Base-by-base conservation (phyloP, 2,797 vertebrate species). In the Sebastes vulpes region DNA sequence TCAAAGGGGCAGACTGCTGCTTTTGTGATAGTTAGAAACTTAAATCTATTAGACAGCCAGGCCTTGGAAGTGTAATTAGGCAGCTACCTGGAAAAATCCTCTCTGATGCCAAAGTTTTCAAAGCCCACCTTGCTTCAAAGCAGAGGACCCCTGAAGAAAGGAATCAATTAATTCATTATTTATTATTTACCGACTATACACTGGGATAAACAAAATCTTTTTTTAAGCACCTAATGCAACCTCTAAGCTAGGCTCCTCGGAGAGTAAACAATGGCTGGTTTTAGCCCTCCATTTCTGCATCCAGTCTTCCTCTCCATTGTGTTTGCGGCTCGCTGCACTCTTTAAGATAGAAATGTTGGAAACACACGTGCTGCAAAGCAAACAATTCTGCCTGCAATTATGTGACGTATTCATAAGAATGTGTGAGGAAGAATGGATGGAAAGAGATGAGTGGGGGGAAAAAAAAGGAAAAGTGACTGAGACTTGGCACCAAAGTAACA, bases 1-100 rank as follows among this genome's bases (percentile, higher is more conserved):
- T 89, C 60, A 77, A 76, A 89, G 81, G 81, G 83, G 83, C 76
- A 89, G 66, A 82, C 77, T 89, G 81, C 63, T 71, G 83, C 85
- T 82, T 90, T 90, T 86, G 85, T 89, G 87, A 86, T 86, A 50
- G 75, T 83, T 82, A 77, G 71, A 87, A 84, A 82, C 54, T 60
- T 29, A 85, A 89, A 84, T 87, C 59, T 66, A 70, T 85, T 66
- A 68, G 69, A 88, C 76, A 85, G 77, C 50, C 68, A 60, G 67
- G 71, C 82, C 85, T 91, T 86, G 83, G 77, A 93, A 88, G 82
- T 77, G 81, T 91, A 91, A 95, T 94, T 93, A 94, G 75, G 83
- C 60, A 79, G 74, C 82, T 93, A 85, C 92, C 90, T 93, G 85
- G 89, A 68, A 90, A 85, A 89, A 89, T 82, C 75, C 75, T 79